Percentiles rank a stretch among this genome's conserved stretches.
Conservation (phyloP, 2,113 vertebrate species). For the Taurulus bubalis region DNA sequence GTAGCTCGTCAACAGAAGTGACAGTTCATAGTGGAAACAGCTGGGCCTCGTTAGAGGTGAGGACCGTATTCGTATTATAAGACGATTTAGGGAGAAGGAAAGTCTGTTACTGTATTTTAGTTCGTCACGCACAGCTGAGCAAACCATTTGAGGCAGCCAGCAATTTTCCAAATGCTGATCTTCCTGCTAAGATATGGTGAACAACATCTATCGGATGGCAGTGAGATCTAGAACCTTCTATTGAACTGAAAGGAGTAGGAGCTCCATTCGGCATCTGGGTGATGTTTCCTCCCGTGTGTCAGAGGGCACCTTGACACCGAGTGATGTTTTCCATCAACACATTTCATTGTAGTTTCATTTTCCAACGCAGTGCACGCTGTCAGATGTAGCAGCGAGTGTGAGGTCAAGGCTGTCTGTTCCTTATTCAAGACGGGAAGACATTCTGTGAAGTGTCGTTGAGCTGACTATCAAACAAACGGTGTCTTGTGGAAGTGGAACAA, state of each 20-base stretch:
- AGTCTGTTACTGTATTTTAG: neutral
- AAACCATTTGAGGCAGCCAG: neutral
- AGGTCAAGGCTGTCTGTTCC: neutral
- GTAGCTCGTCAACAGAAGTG: neutral
- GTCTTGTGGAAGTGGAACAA: neutral
- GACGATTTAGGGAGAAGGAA: neutral
- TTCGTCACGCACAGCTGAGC: neutral
- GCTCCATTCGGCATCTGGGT: neutral
- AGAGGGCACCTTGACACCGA: neutral
- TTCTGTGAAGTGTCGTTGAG: neutral
- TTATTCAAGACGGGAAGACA: neutral
- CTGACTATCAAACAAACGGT: neutral
- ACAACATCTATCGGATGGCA: neutral
- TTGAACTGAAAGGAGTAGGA: neutral
- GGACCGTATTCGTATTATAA: neutral
- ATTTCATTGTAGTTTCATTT: neutral
- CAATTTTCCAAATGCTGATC: too few relatives aligned
- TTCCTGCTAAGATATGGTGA: neutral
- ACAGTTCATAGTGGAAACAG: constrained; percentile 5
- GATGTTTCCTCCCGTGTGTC: neutral
- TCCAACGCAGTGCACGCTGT: too few relatives aligned
- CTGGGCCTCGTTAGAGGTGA: constrained; percentile 6
- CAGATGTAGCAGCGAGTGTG: neutral
- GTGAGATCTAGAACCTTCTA: neutral
- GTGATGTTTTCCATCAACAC: neutral